Evolutionary conservation across 2,888 invertebrate genomes (phyloP).

Genomic region (Synergus gifuensis): DNA sequence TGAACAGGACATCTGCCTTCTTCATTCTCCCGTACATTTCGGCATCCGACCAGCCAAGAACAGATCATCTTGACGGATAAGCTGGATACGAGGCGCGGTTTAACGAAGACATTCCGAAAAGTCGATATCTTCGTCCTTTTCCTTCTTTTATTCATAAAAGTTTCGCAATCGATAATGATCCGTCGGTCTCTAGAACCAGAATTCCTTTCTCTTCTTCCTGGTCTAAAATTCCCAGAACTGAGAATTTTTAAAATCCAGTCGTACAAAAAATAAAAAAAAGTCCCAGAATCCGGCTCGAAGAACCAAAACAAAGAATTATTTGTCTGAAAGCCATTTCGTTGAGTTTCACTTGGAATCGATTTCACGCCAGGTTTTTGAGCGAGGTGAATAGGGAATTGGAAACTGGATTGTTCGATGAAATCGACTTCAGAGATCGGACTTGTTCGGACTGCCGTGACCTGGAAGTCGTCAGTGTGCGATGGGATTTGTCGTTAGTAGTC

Average conservation of each 20-base stretch:
- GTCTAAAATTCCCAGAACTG: not conserved
- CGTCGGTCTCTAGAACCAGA: not conserved
- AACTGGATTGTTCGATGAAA: constrained; percentile 16
- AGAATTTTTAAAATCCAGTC: too few relatives aligned
- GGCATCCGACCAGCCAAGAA: constrained; percentile 35
- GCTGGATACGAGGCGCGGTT: constrained; percentile 23
- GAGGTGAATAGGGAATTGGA: not conserved
- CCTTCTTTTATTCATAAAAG: constrained; percentile 1
- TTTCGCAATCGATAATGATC: constrained; percentile 15
- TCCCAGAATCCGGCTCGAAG: not conserved
- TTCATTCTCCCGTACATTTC: constrained; percentile 27
- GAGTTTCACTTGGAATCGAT: not conserved
- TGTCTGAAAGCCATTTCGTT: not conserved
- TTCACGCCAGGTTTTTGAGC: not conserved
- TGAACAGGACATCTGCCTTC: constrained; percentile 34
- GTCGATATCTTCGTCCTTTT: constrained; percentile 42
- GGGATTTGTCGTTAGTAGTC: constrained; percentile 59
- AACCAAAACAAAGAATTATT: not conserved
- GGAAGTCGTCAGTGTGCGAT: constrained; percentile 51
- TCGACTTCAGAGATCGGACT: constrained; percentile 42
- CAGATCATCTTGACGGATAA: constrained; percentile 41
- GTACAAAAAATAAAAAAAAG: too few relatives aligned
- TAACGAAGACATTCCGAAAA: constrained; percentile 42
- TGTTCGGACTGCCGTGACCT: constrained; percentile 47
- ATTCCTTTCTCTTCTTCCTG: not conserved